These are phyloP conservation scores for Squalus acanthias DNA, from an alignment of 2,797 vertebrate species.

Conservation along the genomic window DNA sequence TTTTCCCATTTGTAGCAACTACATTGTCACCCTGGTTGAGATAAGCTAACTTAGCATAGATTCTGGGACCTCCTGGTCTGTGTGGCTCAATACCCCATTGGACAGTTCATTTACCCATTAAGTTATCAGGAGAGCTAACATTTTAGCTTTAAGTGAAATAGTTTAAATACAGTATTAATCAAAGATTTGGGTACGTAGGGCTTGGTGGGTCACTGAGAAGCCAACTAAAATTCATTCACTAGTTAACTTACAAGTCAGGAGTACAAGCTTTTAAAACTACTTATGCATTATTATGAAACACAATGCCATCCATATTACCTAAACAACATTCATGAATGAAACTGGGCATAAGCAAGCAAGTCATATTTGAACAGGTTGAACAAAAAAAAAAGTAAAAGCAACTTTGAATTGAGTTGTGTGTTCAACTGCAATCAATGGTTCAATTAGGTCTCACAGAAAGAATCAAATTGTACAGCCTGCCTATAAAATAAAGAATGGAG, in stretches of 20 bases:
- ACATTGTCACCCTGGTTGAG: not conserved
- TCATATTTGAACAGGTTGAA: not conserved
- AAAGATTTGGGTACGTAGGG: not conserved
- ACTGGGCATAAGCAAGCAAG: not conserved
- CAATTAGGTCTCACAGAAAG: not conserved
- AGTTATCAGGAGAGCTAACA: not conserved
- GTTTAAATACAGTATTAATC: not conserved
- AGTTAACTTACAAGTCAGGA: not conserved
- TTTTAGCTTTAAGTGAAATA: not conserved
- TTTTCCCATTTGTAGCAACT: not conserved
- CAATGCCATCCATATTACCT: not conserved
- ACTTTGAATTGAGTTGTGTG: not conserved
- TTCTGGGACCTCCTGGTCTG: not conserved
- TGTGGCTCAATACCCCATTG: not conserved
- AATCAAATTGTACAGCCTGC: not conserved
- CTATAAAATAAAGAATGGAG: not conserved
- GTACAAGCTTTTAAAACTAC: not conserved
- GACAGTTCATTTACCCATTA: not conserved
- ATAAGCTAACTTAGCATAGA: not conserved
- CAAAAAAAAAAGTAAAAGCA: not conserved
- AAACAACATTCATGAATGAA: not conserved
- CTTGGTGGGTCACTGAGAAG: not conserved
- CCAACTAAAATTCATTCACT: not conserved
- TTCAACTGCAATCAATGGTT: no score
- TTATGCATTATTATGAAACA: not conserved